Conservation (phyloP, 2,888 invertebrate genomes). For the Flexamia atlantica region DNA sequence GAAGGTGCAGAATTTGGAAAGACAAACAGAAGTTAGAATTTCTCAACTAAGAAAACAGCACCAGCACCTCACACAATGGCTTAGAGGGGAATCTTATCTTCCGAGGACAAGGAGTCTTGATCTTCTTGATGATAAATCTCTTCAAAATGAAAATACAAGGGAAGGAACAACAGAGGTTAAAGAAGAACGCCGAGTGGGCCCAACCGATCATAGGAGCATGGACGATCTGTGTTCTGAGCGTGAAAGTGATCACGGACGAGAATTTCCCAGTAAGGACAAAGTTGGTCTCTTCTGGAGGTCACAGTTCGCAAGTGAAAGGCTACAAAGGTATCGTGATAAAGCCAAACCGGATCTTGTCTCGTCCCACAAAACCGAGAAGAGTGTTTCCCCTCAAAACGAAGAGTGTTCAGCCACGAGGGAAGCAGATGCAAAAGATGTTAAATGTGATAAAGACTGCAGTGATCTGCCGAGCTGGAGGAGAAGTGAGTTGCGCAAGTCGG, state of each 20-base stretch:
- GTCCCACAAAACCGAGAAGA: constrained; percentile 52
- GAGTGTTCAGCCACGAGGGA: constrained; percentile 41
- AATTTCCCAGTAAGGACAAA: constrained; percentile 44
- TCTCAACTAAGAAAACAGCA: constrained; percentile 83
- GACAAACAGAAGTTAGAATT: constrained; percentile 84
- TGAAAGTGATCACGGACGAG: constrained; percentile 38
- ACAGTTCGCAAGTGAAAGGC: constrained; percentile 57
- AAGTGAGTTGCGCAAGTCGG: constrained; percentile 76
- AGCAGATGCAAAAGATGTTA: constrained; percentile 40
- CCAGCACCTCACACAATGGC: constrained; percentile 83
- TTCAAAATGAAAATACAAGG: constrained; percentile 51
- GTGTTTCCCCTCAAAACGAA: constrained; percentile 9
- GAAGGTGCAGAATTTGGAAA: constrained; percentile 88
- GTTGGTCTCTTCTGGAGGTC: constrained; percentile 61
- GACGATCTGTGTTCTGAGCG: constrained; percentile 58
- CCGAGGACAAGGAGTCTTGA: constrained; percentile 86
- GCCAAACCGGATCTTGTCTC: constrained; percentile 57
- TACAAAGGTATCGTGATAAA: constrained; percentile 52
- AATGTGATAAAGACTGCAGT: constrained; percentile 42
- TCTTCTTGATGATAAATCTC: constrained; percentile 77
- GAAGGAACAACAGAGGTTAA: neutral
- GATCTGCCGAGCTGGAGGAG: constrained; percentile 60
- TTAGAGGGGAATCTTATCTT: constrained; percentile 78
- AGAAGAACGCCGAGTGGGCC: constrained; percentile 72
- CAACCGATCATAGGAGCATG: constrained; percentile 70